Conservation (phyloP, 2,113 vertebrate species). For the Mobula hypostoma region DNA sequence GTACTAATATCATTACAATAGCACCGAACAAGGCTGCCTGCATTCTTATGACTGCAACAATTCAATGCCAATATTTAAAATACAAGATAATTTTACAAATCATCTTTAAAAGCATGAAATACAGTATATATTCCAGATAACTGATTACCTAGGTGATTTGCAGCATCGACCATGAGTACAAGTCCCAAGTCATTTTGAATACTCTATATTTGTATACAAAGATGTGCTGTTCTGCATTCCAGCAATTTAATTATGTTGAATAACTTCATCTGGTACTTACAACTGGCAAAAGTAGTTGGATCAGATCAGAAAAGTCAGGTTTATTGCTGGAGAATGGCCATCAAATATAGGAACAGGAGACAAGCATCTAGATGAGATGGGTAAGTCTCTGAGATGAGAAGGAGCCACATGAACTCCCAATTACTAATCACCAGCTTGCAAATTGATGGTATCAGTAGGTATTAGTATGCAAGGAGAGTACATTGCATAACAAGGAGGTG, state of each 20-base stretch:
- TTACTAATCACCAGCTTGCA: background rate
- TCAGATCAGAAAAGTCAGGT: background rate
- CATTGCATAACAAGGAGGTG: no score
- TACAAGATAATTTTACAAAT: background rate
- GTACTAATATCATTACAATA: background rate
- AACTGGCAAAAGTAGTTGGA: background rate
- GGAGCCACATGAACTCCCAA: background rate
- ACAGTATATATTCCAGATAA: background rate
- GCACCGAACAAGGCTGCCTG: background rate
- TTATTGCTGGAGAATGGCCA: background rate
- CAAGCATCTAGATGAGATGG: background rate
- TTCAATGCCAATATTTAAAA: background rate
- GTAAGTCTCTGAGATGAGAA: background rate
- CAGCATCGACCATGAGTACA: background rate
- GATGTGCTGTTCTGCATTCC: background rate
- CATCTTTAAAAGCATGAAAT: background rate
- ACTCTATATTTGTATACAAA: background rate
- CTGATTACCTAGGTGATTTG: background rate
- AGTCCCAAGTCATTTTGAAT: background rate
- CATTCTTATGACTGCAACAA: background rate
- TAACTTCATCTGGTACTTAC: background rate
- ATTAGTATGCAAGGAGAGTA: no score
- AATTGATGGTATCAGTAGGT: background rate
- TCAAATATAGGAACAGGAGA: background rate
- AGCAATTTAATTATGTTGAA: background rate